Conservation (phyloP, 2,797 vertebrate genomes). For the Platalea minor region DNA sequence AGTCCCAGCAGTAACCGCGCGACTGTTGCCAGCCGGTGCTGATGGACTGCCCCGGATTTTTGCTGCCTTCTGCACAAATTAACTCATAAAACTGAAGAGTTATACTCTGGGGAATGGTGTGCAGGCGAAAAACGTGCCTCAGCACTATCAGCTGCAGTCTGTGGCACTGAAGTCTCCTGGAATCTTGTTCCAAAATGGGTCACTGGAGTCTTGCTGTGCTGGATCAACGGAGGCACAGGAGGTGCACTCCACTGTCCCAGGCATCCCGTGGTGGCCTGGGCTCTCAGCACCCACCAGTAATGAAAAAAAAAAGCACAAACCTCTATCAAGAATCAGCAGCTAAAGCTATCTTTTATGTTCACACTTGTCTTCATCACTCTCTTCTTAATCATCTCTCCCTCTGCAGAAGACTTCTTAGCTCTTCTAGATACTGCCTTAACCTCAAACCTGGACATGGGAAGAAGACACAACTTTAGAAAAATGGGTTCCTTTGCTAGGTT, state of each 20-base stretch:
- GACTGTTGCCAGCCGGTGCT: not conserved
- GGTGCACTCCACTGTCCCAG: not conserved
- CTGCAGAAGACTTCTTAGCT: not conserved
- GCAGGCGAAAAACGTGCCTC: not conserved
- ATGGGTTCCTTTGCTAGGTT: not conserved
- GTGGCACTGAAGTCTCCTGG: not conserved
- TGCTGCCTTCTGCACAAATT: not conserved
- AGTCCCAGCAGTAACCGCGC: not conserved
- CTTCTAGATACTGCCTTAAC: not conserved
- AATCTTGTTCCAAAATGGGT: not conserved
- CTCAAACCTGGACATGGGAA: not conserved
- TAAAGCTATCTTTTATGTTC: not conserved
- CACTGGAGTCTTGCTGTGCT: not conserved
- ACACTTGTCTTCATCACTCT: too few relatives aligned
- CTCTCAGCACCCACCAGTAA: not conserved
- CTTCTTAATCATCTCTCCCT: not conserved
- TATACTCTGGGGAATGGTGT: not conserved
- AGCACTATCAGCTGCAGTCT: not conserved
- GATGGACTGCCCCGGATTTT: not conserved
- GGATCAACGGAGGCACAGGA: not conserved
- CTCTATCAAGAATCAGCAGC: not conserved
- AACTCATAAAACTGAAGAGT: not conserved
- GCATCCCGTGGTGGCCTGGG: not conserved
- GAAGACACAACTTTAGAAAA: not conserved
- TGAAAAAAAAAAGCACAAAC: not conserved